These are phyloP conservation scores for Parasteatoda tepidariorum DNA, from an alignment of 1,140 invertebrate species.

Conservation along the genomic window DNA sequence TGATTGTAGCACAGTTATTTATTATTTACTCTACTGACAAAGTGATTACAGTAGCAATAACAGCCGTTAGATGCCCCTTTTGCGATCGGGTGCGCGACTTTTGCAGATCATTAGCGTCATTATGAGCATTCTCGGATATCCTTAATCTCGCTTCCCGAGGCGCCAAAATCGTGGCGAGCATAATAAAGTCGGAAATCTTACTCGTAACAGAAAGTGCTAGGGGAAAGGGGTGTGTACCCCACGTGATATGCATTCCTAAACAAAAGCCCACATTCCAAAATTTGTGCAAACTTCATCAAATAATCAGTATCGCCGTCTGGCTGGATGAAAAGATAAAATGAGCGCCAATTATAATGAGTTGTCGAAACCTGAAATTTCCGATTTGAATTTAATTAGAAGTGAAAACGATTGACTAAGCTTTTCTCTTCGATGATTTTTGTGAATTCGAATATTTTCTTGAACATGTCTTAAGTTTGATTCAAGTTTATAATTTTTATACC, in stretches of 20 bases:
- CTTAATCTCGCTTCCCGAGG: conserved; percentile 22
- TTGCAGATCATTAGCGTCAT: conserved; percentile 19
- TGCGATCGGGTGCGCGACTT: neutral
- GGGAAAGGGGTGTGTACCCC: neutral
- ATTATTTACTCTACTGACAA: too few relatives aligned
- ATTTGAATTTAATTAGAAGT: conserved; percentile 13
- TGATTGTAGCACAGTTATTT: too few relatives aligned
- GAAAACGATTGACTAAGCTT: conserved; percentile 3
- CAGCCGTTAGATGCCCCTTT: too few relatives aligned
- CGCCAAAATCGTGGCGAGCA: neutral
- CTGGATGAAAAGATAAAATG: conserved; percentile 19
- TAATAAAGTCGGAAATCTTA: conserved; percentile 21
- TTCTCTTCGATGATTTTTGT: too few relatives aligned
- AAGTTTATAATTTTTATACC: too few relatives aligned
- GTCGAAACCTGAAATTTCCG: conserved; percentile 31
- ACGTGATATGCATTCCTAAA: conserved; percentile 15
- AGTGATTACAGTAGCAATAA: too few relatives aligned
- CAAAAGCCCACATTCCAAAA: conserved; percentile 7
- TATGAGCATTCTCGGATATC: conserved; percentile 43
- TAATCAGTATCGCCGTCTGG: neutral
- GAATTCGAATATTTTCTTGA: too few relatives aligned
- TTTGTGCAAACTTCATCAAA: conserved; percentile 42
- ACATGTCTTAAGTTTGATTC: too few relatives aligned
- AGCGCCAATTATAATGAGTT: conserved; percentile 20
- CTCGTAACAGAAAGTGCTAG: neutral